Evolutionary conservation across 2,113 vertebrate species (phyloP).

Genomic region (Rhea pennata): DNA sequence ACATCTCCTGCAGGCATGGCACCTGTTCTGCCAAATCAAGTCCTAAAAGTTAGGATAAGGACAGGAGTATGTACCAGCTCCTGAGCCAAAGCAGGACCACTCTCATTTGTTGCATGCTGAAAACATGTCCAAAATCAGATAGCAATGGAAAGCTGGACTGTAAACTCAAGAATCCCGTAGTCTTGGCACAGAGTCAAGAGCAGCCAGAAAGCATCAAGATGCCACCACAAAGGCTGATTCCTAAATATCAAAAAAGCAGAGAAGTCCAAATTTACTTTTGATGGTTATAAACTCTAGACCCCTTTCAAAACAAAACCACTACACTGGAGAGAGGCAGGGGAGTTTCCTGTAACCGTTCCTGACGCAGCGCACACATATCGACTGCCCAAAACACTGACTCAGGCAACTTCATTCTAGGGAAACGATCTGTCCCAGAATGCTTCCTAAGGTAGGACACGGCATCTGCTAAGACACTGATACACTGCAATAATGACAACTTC

Average conservation of each 20-base stretch:
- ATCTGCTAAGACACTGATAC: neutral
- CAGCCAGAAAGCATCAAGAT: neutral
- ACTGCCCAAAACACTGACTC: neutral
- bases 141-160: neutral
- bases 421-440: neutral
- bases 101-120: neutral
- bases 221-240: accelerated
- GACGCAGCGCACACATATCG: neutral
- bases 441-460: neutral
- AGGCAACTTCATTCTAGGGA: too few species aligned
- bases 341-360: neutral
- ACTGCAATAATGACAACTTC: neutral
- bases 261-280: neutral
- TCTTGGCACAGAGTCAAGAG: neutral
- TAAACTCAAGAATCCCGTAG: neutral
- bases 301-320: neutral
- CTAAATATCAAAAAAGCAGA: neutral
- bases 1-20: neutral
- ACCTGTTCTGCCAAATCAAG: neutral
- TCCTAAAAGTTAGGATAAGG: neutral
- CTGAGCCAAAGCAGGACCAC: accelerated
- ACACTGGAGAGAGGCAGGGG: neutral
- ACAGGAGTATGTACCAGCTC: accelerated
- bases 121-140: neutral
- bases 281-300: neutral